Percentiles rank a stretch among this genome's conserved stretches.
Conservation (phyloP, 2,113 vertebrate genomes). For the Gymnocephalus cernua region DNA sequence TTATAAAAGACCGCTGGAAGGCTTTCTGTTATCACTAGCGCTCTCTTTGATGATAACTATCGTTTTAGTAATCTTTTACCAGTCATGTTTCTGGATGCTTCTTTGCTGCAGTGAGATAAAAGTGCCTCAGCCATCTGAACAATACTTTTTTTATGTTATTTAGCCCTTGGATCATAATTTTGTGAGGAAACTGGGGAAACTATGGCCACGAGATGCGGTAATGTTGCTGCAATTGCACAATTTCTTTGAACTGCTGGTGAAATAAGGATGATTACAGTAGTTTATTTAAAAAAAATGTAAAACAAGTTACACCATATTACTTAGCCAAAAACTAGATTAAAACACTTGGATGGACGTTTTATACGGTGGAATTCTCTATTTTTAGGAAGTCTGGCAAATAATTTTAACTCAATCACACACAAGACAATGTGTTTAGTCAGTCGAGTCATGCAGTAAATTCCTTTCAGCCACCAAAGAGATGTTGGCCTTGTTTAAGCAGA, state of each 20-base stretch:
- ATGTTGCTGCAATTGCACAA: conserved; percentile 8
- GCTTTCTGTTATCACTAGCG: conserved; percentile 39
- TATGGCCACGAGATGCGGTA: conserved; percentile 25
- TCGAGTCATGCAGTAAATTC: conserved; percentile 4
- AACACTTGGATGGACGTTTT: background rate
- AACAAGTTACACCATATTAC: background rate
- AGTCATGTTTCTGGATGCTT: conserved; percentile 10
- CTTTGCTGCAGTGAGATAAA: conserved; percentile 29
- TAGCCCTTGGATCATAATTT: conserved; percentile 49
- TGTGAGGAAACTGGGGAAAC: background rate
- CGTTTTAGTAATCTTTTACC: conserved; percentile 53
- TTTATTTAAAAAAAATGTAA: background rate
- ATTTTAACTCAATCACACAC: conserved; percentile 16
- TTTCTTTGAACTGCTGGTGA: conserved; percentile 23
- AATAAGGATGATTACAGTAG: background rate
- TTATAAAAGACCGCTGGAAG: conserved; percentile 20
- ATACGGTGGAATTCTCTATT: background rate
- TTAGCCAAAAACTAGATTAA: background rate
- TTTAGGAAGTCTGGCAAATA: background rate
- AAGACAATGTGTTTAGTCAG: background rate
- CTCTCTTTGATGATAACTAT: conserved; percentile 65
- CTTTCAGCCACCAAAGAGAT: background rate
- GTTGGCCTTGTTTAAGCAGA: background rate
- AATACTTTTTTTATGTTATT: conserved; percentile 32
- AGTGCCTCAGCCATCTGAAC: background rate